Evolutionary conservation across 2,113 vertebrate genomes (phyloP).

Genomic region (Thermophis baileyi): DNA sequence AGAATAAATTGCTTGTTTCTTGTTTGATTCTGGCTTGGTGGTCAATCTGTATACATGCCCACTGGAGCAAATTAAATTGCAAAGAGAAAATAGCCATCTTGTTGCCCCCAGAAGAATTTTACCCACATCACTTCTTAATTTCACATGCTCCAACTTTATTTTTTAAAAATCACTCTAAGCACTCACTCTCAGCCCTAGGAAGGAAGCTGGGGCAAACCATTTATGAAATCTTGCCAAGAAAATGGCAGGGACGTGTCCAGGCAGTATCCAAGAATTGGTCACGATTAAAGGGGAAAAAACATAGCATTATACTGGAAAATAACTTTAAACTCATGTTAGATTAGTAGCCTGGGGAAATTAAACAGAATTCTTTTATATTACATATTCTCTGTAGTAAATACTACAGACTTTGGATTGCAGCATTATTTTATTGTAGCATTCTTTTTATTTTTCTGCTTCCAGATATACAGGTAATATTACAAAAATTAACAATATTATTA

Average conservation of each 20-base stretch:
- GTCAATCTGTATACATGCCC: neutral
- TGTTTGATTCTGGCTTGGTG: neutral
- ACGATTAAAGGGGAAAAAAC: neutral
- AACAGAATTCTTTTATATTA: neutral
- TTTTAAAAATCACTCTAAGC: neutral
- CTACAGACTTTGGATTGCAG: neutral
- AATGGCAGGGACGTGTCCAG: neutral
- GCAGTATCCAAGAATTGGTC: neutral
- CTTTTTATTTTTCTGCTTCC: neutral
- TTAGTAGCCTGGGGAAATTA: neutral
- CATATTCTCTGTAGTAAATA: neutral
- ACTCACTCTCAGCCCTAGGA: neutral
- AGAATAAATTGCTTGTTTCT: neutral
- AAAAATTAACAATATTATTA: neutral
- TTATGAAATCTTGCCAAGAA: neutral
- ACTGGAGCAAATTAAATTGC: neutral
- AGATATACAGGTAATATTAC: neutral
- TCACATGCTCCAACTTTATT: neutral
- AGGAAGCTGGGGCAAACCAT: neutral
- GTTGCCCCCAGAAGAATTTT: neutral
- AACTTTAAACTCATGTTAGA: neutral
- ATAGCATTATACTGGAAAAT: neutral
- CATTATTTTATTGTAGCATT: neutral
- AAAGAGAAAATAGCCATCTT: neutral
- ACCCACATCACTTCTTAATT: neutral